These are phyloP conservation scores for Danio tinwini DNA, from an alignment of 2,797 vertebrate genomes.

Conservation along the genomic window DNA sequence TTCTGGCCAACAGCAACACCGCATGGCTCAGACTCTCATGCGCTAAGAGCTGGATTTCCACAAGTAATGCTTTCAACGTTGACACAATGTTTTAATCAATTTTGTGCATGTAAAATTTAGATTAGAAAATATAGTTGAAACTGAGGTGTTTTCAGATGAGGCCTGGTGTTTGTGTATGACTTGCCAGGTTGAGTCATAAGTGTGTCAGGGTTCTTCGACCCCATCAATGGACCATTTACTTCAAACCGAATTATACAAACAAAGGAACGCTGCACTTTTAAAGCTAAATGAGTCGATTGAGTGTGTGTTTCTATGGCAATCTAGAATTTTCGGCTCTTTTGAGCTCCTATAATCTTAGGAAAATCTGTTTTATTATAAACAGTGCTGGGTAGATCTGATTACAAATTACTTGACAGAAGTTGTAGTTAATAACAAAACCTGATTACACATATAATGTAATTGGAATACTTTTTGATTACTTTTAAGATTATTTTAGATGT, in stretches of 20 bases:
- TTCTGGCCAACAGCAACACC: slow-evolving; percentile 60
- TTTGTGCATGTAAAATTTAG: slow-evolving; percentile 37
- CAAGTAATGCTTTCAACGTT: slow-evolving; percentile 41
- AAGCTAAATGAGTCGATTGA: not conserved
- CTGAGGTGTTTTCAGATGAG: slow-evolving; percentile 28
- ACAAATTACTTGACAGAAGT: too few species aligned
- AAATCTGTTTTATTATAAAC: not conserved
- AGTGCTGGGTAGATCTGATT: too few species aligned
- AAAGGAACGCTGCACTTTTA: not conserved
- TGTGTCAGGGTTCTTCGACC: not conserved
- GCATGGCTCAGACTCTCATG: slow-evolving; percentile 39
- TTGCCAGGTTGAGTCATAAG: slow-evolving; percentile 16
- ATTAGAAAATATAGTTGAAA: slow-evolving; percentile 43
- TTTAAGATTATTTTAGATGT: too few species aligned
- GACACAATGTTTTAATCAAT: slow-evolving; percentile 51
- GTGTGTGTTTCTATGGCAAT: slow-evolving; percentile 12
- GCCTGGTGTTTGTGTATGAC: not conserved
- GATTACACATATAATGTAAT: too few species aligned
- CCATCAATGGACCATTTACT: slow-evolving; percentile 14
- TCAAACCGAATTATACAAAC: not conserved
- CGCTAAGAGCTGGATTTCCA: slow-evolving; percentile 42
- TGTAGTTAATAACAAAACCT: too few species aligned
- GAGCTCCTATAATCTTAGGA: not conserved
- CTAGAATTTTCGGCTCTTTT: not conserved
- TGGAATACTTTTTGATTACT: too few species aligned